Conservation (phyloP, 1,140 invertebrate species). For the Frieseomelitta varia region DNA sequence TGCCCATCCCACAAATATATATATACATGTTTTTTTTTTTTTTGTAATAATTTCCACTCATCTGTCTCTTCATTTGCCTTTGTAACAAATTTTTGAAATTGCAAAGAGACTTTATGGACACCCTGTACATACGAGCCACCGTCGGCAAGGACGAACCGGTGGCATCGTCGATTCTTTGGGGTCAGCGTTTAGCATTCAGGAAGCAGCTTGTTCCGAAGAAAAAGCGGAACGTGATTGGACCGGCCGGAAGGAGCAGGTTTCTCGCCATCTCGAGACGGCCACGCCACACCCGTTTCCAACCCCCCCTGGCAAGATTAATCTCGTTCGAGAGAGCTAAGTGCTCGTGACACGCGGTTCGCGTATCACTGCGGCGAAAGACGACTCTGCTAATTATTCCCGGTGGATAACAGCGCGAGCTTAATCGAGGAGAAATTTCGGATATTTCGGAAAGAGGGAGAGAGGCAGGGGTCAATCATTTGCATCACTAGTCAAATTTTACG, state of each 20-base stretch:
- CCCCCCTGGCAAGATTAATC: conserved; percentile 56
- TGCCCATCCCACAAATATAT: too few species aligned
- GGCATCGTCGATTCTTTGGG: conserved; percentile 25
- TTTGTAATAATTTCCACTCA: too few species aligned
- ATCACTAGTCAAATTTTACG: too few species aligned
- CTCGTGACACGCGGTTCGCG: conserved; percentile 38
- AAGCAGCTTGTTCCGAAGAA: conserved; percentile 47
- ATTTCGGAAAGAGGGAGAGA: too few species aligned
- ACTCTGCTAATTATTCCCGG: conserved; percentile 28
- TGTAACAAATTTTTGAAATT: too few species aligned
- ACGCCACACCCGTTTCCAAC: conserved; percentile 11
- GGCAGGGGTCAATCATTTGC: background rate
- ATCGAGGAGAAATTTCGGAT: too few species aligned
- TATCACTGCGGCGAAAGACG: background rate
- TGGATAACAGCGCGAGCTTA: background rate
- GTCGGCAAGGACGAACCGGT: background rate
- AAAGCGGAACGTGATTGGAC: conserved; percentile 46
- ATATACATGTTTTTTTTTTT: too few species aligned
- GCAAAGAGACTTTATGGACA: too few species aligned
- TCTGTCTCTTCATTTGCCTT: too few species aligned
- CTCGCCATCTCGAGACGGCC: conserved; percentile 21
- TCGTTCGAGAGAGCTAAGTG: conserved; percentile 53
- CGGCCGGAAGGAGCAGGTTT: conserved; percentile 51
- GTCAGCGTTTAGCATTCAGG: conserved; percentile 52
- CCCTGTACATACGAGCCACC: background rate